Base-by-base conservation (phyloP, 2,888 invertebrate species). In the Anticlea derivata region DNA sequence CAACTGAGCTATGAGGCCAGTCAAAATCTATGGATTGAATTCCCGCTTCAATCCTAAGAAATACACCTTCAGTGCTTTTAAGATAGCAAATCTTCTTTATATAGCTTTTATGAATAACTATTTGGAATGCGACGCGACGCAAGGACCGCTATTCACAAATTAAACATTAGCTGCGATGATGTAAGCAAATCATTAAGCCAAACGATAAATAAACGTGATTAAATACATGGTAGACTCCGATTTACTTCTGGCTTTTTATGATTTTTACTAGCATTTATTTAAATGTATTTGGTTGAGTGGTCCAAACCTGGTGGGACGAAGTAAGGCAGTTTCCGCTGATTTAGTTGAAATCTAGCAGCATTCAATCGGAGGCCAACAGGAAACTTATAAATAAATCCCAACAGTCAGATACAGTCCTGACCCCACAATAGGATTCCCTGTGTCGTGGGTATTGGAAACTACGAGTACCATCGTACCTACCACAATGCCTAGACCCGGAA, bases 161-260 rank as follows among this genome's bases (percentile, higher is more conserved):
- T 44, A 52, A 50, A 43, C 30, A 52, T 44, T 47, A 47, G 39
- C 33, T 23, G 30, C 33, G 38, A 22, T 55, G 55, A 53, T 38
- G 51, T 48, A 44, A 53, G 50, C 44, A 48, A 37, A 35, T 45
- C 27, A 48, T 20, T 45, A 17, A 47, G n/a, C 30, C 44, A 48
- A 30, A 49, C 48, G 39, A 8, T 34, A 24, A 27, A 44, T 27
- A 31, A 22, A 10, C 41, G 29, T 29, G 10, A 24, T 11, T 17
- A 20, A 40, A 43, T 46, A 12, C 27, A 44, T 43, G 10, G 35
- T 33, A 24, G 17, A 37, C 31, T 48, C 40, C 33, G 43, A n/a
- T 34, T 27, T 26, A 23, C 10, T 26, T 8, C 2, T 7, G 10
- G 10, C 26, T 13, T 12, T 30, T 7, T 11, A 8, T 10, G 11